Conservation (phyloP, 2,888 invertebrate species). For the Marronus borbonicus region DNA sequence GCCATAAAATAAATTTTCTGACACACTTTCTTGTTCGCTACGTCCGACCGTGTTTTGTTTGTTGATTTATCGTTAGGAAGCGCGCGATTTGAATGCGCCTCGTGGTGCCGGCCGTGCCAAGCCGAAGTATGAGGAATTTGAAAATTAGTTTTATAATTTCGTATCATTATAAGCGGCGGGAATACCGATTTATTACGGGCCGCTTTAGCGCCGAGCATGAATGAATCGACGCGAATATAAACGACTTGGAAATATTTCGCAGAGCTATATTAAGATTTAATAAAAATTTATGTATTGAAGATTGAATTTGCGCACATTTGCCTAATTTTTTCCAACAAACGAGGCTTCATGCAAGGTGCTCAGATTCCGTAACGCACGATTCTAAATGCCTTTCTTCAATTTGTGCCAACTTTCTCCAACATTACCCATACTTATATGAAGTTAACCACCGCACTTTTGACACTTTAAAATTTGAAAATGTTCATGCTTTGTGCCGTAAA, state of each 20-base stretch:
- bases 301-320: too few species aligned
- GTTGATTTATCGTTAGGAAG: conserved; percentile 63
- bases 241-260: not conserved
- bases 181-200: conserved; percentile 20
- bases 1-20: conserved; percentile 67
- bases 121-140: conserved; percentile 60
- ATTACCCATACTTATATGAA: too few species aligned
- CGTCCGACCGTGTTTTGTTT: conserved; percentile 64
- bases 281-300: too few species aligned
- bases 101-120: conserved; percentile 22
- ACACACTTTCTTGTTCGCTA: conserved; percentile 66
- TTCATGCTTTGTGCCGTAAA: too few species aligned
- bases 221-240: not conserved
- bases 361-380: too few species aligned
- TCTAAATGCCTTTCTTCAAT: too few species aligned
- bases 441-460: too few species aligned
- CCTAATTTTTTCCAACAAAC: too few species aligned
- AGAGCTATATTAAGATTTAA: too few species aligned
- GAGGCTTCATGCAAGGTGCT: too few species aligned
- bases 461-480: too few species aligned
- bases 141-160: conserved; percentile 63
- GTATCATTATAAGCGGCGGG: conserved; percentile 19
- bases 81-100: conserved; percentile 66
- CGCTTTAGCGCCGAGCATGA: not conserved
- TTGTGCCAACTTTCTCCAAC: too few species aligned